Evolutionary conservation across 2,888 invertebrate species (phyloP), one percentile per base, ranked within the genome.

Genomic region (Eucriotettix oculatus): DNA sequence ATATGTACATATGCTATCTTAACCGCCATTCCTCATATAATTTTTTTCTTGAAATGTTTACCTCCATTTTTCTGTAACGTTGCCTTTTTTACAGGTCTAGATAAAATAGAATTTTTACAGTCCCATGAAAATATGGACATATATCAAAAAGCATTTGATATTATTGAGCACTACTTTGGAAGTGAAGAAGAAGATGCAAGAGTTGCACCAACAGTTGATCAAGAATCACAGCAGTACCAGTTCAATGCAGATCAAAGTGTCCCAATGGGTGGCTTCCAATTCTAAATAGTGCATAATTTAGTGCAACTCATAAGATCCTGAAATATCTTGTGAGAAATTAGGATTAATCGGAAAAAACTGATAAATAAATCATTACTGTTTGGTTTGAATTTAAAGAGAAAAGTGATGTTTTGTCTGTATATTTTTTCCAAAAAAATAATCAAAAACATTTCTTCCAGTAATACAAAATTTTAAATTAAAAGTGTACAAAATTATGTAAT

Each of bases 41-140:
- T 29, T 29, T 29, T 29, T 5, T 29, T 29, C 29, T 29, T 29
- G 29, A 7, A 29, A 5, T 29, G 29, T 29, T 29, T 29, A 7
- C 29, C 29, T 29, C 29, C 29, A 29, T 29, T 7, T 5, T 29
- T 29, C 29, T 29, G 29, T 29, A 29, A 29, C 29, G 7, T 29
- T 29, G 29, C 29, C 29, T 64, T 56, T 63, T 68, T 78, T 74
- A 16, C 70, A 92, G 93, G 97, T 71, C 79, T 98, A 72, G 97
- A 98, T 73, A 97, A 97, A 79, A 95, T 98, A 66, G 97, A 98
- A 76, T 97, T 91, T 75, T 79, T 98, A 58, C 97, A 98, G 74
- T 93, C 94, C 54, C 96, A 98, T 73, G 92, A 95, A 73, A 97
- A 97, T 72, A 83, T 90, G 74, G 96, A 97, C 68, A 93, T 98